Conservation (phyloP, 2,113 vertebrate genomes). For the Bujurquina vittata region DNA sequence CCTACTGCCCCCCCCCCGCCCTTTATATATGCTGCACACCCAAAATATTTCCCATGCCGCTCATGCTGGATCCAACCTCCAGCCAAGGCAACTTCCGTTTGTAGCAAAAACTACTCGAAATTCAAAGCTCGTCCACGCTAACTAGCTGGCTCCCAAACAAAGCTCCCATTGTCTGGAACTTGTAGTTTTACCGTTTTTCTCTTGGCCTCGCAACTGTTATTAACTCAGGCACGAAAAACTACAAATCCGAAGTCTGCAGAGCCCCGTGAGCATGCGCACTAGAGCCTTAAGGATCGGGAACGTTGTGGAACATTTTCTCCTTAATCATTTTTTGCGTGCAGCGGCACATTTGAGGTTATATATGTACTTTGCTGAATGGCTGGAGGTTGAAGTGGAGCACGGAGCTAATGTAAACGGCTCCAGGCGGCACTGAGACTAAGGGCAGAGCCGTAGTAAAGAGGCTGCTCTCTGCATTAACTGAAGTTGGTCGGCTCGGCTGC, state of each 20-base stretch:
- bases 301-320: constrained; percentile 59
- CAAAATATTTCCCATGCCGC: constrained; percentile 1
- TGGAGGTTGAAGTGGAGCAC: not conserved
- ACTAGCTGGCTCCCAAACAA: constrained; percentile 71
- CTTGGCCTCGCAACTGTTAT: constrained; percentile 51
- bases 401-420: not conserved
- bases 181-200: constrained; percentile 73
- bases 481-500: constrained; percentile 67
- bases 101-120: constrained; percentile 72
- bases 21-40: not conserved
- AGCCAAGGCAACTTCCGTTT: constrained; percentile 70
- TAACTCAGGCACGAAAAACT: constrained; percentile 71
- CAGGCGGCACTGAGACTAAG: not conserved
- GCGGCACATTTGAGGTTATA: not conserved
- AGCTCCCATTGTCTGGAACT: constrained; percentile 78
- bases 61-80: constrained; percentile 35
- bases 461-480: constrained; percentile 43
- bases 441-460: constrained; percentile 24
- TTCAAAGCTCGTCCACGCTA: constrained; percentile 74
- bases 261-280: constrained; percentile 72
- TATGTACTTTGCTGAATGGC: not conserved
- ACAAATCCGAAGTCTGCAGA: constrained; percentile 69
- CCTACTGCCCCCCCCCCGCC: not conserved
- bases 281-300: constrained; percentile 48
- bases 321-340: constrained; percentile 37